These are phyloP conservation scores for Parnassius smintheus DNA, from an alignment of 2,888 invertebrate genomes.

Conservation along the genomic window DNA sequence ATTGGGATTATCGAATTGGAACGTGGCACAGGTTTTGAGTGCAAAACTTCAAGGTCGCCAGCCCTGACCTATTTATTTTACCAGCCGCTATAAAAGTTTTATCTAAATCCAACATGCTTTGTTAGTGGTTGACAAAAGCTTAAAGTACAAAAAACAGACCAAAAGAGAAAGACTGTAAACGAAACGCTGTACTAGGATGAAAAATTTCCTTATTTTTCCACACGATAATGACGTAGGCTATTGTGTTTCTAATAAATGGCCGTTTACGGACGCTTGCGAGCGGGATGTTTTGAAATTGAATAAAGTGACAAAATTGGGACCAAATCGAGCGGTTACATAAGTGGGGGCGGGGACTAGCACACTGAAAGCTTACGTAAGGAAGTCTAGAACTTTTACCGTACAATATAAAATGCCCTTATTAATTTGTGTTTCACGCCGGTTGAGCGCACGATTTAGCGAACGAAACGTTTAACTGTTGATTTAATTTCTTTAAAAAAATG, in stretches of 20 bases:
- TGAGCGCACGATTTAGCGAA: conserved; percentile 17
- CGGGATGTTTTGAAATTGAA: conserved; percentile 13
- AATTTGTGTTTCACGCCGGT: conserved; percentile 37
- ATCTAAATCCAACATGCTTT: conserved; percentile 4
- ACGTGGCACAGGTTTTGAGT: conserved; percentile 22
- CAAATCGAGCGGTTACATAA: conserved; percentile 70
- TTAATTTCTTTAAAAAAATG: not conserved
- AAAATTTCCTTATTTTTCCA: not conserved
- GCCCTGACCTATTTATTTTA: conserved; percentile 23
- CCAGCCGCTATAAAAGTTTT: conserved; percentile 6
- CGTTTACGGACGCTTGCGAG: conserved; percentile 1
- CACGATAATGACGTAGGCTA: not conserved
- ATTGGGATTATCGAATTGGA: conserved; percentile 19
- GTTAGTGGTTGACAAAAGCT: not conserved
- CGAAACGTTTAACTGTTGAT: not conserved
- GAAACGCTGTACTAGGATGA: not conserved
- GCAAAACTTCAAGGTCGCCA: conserved; percentile 24
- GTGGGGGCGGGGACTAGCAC: conserved; percentile 57
- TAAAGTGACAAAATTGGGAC: conserved; percentile 20
- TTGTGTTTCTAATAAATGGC: conserved; percentile 13
- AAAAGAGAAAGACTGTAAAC: not conserved
- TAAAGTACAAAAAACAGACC: not conserved
- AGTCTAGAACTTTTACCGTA: conserved; percentile 48
- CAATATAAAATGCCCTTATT: conserved; percentile 39
- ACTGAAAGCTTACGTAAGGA: conserved; percentile 71